phyloP scores from a whole-genome alignment of 2,797 vertebrate genomes.

The Myripristis murdjan region DNA sequence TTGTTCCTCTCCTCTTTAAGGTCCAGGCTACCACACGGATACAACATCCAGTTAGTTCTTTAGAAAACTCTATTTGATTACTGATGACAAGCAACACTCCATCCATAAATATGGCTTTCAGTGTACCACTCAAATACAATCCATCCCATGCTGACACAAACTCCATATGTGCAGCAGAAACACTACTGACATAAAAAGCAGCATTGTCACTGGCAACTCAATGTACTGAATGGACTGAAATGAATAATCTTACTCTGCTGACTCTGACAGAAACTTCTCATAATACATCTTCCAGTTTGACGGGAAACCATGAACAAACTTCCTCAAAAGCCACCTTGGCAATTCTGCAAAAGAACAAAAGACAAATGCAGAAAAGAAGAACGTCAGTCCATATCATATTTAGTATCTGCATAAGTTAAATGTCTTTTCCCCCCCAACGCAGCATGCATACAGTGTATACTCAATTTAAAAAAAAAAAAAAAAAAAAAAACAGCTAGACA shows the following conservation, averaged over 20 bases:
- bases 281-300: constrained; percentile 80
- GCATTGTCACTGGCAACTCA: too few species aligned
- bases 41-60: not conserved
- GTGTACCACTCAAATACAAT: not conserved
- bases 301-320: constrained; percentile 84
- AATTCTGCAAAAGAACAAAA: constrained; percentile 71
- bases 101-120: not conserved
- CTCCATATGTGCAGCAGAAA: not conserved
- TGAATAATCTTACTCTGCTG: constrained; percentile 69
- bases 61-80: not conserved
- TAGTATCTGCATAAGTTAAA: not conserved
- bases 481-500: not conserved
- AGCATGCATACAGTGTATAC: not conserved
- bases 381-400: not conserved
- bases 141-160: not conserved
- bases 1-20: not conserved
- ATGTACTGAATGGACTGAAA: not conserved
- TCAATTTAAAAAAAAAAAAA: not conserved
- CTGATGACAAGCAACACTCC: too few species aligned
- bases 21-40: constrained; percentile 8
- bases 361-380: not conserved
- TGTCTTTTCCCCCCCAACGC: too few species aligned
- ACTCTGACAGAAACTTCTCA: constrained; percentile 67
- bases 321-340: constrained; percentile 81
- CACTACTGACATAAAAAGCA: too few species aligned